Evolutionary conservation across 2,113 vertebrate species (phyloP).

Genomic region (Eonycteris spelaea): DNA sequence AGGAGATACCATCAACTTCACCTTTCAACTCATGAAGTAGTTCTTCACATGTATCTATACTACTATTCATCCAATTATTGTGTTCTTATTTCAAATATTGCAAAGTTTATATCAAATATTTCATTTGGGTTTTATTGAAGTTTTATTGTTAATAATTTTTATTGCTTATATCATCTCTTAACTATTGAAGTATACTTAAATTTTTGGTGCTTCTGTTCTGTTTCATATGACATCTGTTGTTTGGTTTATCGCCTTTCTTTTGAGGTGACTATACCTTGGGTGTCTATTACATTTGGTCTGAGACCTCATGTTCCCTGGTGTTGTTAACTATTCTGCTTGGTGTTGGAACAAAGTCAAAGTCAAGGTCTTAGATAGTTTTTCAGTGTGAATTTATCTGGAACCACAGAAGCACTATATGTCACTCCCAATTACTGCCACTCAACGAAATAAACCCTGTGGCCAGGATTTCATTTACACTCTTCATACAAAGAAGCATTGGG

Average conservation of each 20-base stretch:
- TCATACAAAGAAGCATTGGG: not conserved
- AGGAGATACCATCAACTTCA: not conserved
- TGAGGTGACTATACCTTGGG: not conserved
- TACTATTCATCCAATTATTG: not conserved
- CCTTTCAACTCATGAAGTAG: not conserved
- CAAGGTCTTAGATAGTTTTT: not conserved
- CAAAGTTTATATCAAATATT: not conserved
- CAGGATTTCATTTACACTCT: not conserved
- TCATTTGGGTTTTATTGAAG: not conserved
- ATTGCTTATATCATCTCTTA: not conserved
- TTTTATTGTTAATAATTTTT: not conserved
- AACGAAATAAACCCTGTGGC: not conserved
- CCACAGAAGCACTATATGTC: not conserved
- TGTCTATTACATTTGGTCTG: not conserved
- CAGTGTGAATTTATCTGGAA: not conserved
- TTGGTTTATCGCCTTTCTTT: not conserved
- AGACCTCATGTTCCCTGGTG: not conserved
- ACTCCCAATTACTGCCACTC: not conserved
- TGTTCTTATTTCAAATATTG: slow-evolving; percentile 19
- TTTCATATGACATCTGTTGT: not conserved
- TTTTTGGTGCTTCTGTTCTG: not conserved
- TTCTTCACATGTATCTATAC: not conserved
- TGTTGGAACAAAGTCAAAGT: not conserved
- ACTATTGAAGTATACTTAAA: not conserved
- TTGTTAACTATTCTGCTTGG: not conserved